Conservation (phyloP, 2,113 vertebrate genomes). For the Caracal caracal region DNA sequence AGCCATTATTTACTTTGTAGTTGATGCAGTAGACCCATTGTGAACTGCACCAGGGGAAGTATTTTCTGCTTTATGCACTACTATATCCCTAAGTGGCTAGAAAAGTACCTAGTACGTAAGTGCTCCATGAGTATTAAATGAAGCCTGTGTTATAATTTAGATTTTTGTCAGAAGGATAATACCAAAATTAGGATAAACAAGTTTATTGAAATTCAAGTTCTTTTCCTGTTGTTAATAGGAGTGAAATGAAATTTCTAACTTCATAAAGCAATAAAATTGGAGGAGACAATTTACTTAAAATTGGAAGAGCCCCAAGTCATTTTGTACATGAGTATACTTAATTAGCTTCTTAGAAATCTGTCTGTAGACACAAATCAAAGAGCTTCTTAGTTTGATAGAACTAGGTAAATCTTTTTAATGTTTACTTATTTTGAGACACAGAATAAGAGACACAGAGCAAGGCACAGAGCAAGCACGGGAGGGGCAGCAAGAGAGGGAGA, state of each 20-base stretch:
- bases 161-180: background rate
- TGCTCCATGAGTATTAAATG: background rate
- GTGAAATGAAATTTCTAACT: slow-evolving; percentile 19
- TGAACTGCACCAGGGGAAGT: background rate
- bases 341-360: background rate
- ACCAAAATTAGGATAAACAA: slow-evolving; percentile 38
- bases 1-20: background rate
- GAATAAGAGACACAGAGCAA: no score
- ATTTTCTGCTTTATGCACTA: background rate
- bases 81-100: background rate
- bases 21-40: background rate
- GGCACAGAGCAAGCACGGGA: no score
- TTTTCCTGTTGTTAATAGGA: background rate
- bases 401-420: background rate
- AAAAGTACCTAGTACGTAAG: background rate
- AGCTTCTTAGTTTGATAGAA: slow-evolving; percentile 25
- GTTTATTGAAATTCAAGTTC: background rate
- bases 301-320: background rate
- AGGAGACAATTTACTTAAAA: background rate
- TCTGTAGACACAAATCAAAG: background rate
- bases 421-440: no score
- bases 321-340: background rate
- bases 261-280: slow-evolving; percentile 16
- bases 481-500: no score
- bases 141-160: background rate